Percentiles rank a stretch among this genome's conserved stretches.
Conservation (phyloP, 2,113 vertebrate species). For the Oryzias curvinotus region DNA sequence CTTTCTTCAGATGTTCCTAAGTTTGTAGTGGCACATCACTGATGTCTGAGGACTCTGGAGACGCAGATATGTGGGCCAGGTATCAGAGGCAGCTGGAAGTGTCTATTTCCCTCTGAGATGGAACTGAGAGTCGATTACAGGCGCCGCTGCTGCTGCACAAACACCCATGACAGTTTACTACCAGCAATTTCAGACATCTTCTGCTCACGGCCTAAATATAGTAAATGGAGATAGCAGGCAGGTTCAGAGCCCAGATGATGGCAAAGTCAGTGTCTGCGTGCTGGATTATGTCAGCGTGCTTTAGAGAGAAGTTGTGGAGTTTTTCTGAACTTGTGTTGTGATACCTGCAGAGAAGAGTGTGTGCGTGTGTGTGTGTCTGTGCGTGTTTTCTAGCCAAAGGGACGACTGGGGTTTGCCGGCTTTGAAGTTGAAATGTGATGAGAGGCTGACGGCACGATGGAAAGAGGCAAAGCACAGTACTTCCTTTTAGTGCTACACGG, state of each 20-base stretch:
- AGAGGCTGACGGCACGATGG: conserved; percentile 58
- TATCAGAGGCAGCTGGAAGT: conserved; percentile 67
- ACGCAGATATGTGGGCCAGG: conserved; percentile 69
- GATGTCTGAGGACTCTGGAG: conserved; percentile 62
- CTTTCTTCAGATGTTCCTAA: conserved; percentile 41
- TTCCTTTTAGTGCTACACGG: conserved; percentile 38
- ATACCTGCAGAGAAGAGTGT: conserved; percentile 11
- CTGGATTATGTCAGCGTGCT: not conserved
- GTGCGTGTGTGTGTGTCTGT: conserved; percentile 21
- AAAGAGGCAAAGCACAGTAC: conserved; percentile 54
- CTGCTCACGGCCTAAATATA: conserved; percentile 73
- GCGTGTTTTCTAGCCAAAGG: conserved; percentile 54
- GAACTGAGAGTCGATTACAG: conserved; percentile 72
- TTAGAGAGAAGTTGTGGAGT: conserved; percentile 36
- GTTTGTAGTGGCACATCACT: conserved; percentile 38
- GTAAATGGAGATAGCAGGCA: conserved; percentile 70
- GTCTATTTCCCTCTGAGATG: conserved; percentile 68
- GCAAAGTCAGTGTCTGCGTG: conserved; percentile 22
- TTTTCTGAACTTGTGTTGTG: conserved; percentile 46
- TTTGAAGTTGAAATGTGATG: conserved; percentile 78
- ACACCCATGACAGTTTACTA: conserved; percentile 75
- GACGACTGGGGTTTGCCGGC: conserved; percentile 62
- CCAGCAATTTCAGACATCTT: conserved; percentile 72
- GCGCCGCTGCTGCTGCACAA: conserved; percentile 59
- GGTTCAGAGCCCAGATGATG: conserved; percentile 58